Percentiles rank a stretch among this genome's conserved stretches.
Conservation (phyloP, 2,797 vertebrate genomes). For the Rhabdophis nuchalis region DNA sequence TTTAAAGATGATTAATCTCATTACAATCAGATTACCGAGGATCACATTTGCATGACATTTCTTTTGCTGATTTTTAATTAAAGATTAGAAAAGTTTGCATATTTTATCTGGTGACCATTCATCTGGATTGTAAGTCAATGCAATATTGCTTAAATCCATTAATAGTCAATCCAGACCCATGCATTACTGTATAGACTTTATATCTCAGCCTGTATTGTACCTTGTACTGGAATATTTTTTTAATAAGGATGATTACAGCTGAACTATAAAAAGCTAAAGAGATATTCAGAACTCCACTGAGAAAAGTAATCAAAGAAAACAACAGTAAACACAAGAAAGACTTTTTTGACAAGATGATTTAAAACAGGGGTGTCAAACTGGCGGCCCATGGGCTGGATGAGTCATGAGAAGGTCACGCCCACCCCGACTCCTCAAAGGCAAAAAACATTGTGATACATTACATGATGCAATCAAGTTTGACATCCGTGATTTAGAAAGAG, state of each 20-base stretch:
- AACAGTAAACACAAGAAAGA: background rate
- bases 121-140: background rate
- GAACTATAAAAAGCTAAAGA: background rate
- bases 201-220: background rate
- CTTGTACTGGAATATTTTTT: background rate
- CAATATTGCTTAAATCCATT: background rate
- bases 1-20: background rate
- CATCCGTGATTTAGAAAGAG: background rate
- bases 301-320: background rate
- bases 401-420: too few species aligned
- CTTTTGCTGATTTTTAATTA: background rate
- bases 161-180: background rate
- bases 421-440: too few species aligned
- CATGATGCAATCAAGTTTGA: too few species aligned
- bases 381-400: accelerated
- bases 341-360: conserved; percentile 40
- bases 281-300: background rate
- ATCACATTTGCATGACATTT: background rate
- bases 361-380: background rate
- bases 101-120: background rate
- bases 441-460: too few species aligned
- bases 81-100: background rate
- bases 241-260: background rate
- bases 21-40: background rate
- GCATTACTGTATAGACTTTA: background rate